Percentiles rank a stretch among this genome's conserved stretches.
phyloP scores from a whole-genome alignment of 2,113 vertebrate genomes.

The Opisthocomus hoazin region DNA sequence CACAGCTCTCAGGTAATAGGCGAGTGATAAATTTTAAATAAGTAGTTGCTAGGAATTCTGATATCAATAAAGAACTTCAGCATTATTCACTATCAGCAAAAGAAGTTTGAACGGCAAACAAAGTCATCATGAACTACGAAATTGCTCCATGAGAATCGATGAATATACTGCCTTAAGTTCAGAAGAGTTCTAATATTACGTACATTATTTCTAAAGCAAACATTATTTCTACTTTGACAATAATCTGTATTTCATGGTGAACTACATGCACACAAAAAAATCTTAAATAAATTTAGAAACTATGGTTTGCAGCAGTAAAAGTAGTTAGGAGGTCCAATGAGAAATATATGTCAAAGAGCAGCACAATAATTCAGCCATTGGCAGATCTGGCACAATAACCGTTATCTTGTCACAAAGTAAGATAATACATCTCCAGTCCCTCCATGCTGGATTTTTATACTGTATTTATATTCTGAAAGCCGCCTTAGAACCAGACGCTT shows the following conservation, averaged over 20 bases:
- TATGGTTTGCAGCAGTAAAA: conserved; percentile 1
- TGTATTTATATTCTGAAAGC: conserved; percentile 9
- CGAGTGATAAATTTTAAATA: not conserved
- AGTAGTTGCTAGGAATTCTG: not conserved
- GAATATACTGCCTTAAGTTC: not conserved
- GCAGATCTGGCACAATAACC: conserved; percentile 8
- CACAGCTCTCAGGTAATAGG: not conserved
- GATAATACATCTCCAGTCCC: not conserved
- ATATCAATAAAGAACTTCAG: not conserved
- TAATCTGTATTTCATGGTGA: conserved; percentile 1
- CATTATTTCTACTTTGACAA: not conserved
- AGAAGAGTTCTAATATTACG: not conserved
- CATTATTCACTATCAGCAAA: not conserved
- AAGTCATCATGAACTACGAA: not conserved
- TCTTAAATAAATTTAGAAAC: conserved; percentile 39
- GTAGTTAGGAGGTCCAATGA: not conserved
- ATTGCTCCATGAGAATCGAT: not conserved
- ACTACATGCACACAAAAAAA: not conserved
- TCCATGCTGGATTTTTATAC: not conserved
- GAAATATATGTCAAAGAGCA: conserved; percentile 14
- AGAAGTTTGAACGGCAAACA: not conserved
- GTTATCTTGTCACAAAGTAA: conserved; percentile 11
- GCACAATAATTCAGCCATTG: conserved; percentile 20
- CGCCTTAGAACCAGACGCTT: not conserved
- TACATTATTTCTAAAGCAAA: not conserved